Base-by-base conservation (phyloP, 2,888 invertebrate species). In the Zygaena filipendulae region DNA sequence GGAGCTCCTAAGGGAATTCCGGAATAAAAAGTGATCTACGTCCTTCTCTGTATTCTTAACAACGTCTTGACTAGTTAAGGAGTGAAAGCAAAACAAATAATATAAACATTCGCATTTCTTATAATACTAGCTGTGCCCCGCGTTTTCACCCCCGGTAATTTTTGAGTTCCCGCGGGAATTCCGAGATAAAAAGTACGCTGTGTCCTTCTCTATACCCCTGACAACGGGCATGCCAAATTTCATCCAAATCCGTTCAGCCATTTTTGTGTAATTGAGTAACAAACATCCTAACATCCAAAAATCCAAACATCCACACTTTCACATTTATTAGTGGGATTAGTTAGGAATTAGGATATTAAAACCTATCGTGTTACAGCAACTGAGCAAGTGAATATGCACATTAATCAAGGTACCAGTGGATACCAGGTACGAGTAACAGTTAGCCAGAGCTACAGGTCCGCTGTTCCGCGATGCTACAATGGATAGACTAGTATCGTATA, bases 401-500 rank as follows among this genome's bases (percentile, higher is more conserved):
- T n/a, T n/a, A n/a, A n/a, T 28, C 23, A 27, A 32, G 25, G 38
- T 43, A 49, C 43, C 35, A 35, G 40, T 40, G 32, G 29, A n/a
- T n/a, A n/a, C n/a, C 36, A 32, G 37, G 26, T 38, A 42, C 41
- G 30, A 39, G 44, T 45, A 54, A 64, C 64, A 59, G 64, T 63
- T 60, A 62, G 44, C 45, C 42, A 43, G 19, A 14, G n/a, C 23
- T 40, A 42, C 39, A 38, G 37, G 46, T 44, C 43, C 35, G 38
- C 35, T 30, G 31, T 35, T 33, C 36, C 32, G 27, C 39, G 30
- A 16, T 16, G 7, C 42, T 49, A 72, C 74, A 74, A 74, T 66
- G 64, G 60, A 47, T 54, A n/a, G n/a, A 55, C 59, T 59, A 57
- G 60, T 48, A 49, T 59, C 64, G 60, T 66, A 74, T 72, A 75